phyloP scores from a whole-genome alignment of 2,888 invertebrate species.

The Malthinus flaveolus region DNA sequence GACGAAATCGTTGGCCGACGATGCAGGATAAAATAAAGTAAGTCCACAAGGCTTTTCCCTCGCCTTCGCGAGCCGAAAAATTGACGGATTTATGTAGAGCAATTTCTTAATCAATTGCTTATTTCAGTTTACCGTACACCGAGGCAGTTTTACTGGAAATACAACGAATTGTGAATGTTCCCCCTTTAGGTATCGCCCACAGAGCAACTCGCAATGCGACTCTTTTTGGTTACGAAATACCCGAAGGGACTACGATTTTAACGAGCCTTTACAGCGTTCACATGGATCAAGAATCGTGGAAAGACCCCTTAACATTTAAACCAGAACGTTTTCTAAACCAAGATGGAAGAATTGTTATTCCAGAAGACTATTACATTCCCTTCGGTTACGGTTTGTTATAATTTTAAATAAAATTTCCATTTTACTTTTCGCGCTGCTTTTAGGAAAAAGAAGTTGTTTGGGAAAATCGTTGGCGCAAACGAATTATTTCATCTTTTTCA shows the following conservation, averaged over 20 bases:
- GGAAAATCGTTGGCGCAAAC: slow-evolving; percentile 67
- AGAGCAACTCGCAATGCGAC: slow-evolving; percentile 52
- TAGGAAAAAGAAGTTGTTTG: slow-evolving; percentile 66
- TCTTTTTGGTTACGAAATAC: slow-evolving; percentile 56
- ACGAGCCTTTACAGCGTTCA: slow-evolving; percentile 65
- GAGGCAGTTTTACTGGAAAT: slow-evolving; percentile 58
- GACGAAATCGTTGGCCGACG: slow-evolving; percentile 58
- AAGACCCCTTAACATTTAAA: slow-evolving; percentile 61
- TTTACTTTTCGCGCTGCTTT: slow-evolving; percentile 38
- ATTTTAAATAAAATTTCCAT: neutral
- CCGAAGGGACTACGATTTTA: slow-evolving; percentile 61
- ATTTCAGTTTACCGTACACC: slow-evolving; percentile 51
- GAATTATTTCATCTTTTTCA: slow-evolving; percentile 63
- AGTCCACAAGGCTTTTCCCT: neutral
- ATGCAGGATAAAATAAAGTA: slow-evolving; percentile 61
- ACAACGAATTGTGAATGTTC: slow-evolving; percentile 57
- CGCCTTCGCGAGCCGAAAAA: neutral
- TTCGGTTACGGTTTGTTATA: slow-evolving; percentile 65
- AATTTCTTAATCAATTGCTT: too few relatives aligned
- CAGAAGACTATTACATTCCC: slow-evolving; percentile 61
- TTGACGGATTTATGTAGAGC: too few relatives aligned
- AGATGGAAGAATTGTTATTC: slow-evolving; percentile 55
- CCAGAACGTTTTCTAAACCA: slow-evolving; percentile 67
- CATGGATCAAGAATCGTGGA: slow-evolving; percentile 63
- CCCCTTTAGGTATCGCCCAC: slow-evolving; percentile 61